Evolutionary conservation across 2,888 invertebrate genomes (phyloP).

Genomic region (Boloria euphrosyne): DNA sequence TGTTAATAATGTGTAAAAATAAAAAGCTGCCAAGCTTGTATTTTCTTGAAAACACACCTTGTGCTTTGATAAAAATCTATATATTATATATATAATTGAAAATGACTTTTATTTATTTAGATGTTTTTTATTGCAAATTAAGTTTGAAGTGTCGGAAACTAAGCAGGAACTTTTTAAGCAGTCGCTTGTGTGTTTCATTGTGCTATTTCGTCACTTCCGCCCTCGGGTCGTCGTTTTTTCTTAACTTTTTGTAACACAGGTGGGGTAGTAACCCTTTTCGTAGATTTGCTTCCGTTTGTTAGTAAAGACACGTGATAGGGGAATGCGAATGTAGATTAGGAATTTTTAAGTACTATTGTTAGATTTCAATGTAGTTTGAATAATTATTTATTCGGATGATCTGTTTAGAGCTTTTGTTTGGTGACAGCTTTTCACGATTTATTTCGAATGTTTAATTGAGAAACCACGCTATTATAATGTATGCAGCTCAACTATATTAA

Average conservation of each 20-base stretch:
- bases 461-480: not conserved
- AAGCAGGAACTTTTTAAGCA: conserved; percentile 21
- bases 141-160: conserved; percentile 15
- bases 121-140: not conserved
- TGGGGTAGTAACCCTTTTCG: conserved; percentile 67
- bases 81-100: too few species aligned
- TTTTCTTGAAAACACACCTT: too few species aligned
- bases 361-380: not conserved
- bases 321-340: conserved; percentile 51
- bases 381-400: conserved; percentile 1
- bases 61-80: too few species aligned
- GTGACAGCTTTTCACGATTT: conserved; percentile 7
- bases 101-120: too few species aligned
- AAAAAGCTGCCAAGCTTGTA: too few species aligned
- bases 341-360: conserved; percentile 23
- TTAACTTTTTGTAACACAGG: conserved; percentile 62
- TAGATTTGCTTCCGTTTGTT: conserved; percentile 60
- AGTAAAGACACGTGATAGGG: conserved; percentile 56
- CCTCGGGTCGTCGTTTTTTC: conserved; percentile 41
- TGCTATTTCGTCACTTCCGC: conserved; percentile 27
- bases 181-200: conserved; percentile 27
- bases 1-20: too few species aligned
- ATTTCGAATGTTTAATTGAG: not conserved
- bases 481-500: not conserved
- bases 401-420: not conserved